Conservation (phyloP, 2,797 vertebrate species). For the Salarias fasciatus region DNA sequence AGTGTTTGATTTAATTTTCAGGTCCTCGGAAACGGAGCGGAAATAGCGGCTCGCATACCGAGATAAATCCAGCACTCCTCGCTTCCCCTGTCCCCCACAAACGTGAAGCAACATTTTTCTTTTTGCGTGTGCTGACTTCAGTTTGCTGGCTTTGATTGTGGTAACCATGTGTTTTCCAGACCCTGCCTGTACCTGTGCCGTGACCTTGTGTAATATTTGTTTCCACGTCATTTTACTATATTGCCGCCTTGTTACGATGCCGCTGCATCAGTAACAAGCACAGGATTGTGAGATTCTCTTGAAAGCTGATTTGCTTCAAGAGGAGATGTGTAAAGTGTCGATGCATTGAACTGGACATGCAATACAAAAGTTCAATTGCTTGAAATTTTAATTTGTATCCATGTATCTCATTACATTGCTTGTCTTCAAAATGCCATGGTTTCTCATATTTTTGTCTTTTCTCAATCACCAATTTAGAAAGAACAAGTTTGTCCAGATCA, state of each 20-base stretch:
- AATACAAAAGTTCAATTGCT: conserved; percentile 13
- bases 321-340: conserved; percentile 56
- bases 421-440: neutral
- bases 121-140: conserved; percentile 51
- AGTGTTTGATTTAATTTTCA: conserved; percentile 83
- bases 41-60: conserved; percentile 69
- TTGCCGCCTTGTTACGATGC: conserved; percentile 62
- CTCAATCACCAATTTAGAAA: conserved; percentile 3
- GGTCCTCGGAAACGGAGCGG: conserved; percentile 77
- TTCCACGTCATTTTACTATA: conserved; percentile 26
- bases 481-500: conserved; percentile 75
- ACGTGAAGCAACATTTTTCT: conserved; percentile 72
- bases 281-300: conserved; percentile 47
- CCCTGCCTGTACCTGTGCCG: conserved; percentile 64
- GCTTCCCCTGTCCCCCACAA: conserved; percentile 73
- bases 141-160: conserved; percentile 63
- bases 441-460: conserved; percentile 9
- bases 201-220: conserved; percentile 50
- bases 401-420: neutral
- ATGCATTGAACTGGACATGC: conserved; percentile 75
- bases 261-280: conserved; percentile 64
- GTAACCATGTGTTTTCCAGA: conserved; percentile 34
- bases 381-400: conserved; percentile 12
- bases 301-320: conserved; percentile 58
- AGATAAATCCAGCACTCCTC: conserved; percentile 82